Evolutionary conservation across 1,140 invertebrate species (phyloP).

Genomic region (Bombus sibiricus): DNA sequence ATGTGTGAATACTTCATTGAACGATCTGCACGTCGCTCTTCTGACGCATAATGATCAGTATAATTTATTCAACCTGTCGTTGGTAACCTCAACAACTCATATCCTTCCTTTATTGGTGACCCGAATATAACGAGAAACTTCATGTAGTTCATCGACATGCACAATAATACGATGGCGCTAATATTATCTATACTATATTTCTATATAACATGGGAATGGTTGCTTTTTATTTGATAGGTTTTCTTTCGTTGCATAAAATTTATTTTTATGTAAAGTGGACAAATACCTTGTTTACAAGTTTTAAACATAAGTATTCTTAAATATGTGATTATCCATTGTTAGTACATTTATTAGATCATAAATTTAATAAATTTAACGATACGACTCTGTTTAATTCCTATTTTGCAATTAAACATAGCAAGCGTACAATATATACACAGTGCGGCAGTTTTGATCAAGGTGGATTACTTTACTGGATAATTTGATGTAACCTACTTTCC

Average conservation of each 20-base stretch:
- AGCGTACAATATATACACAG: not conserved
- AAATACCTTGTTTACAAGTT: too few relatives aligned
- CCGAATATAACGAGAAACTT: conserved; percentile 47
- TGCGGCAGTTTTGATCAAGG: conserved; percentile 16
- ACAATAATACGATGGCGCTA: not conserved
- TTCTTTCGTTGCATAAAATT: too few relatives aligned
- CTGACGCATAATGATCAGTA: conserved; percentile 56
- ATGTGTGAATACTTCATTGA: conserved; percentile 31
- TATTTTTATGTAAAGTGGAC: too few relatives aligned
- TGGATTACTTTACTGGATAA: conserved; percentile 13
- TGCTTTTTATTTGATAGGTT: too few relatives aligned
- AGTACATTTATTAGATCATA: too few relatives aligned
- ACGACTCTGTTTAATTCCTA: not conserved
- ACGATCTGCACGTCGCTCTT: conserved; percentile 38
- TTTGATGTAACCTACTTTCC: conserved; percentile 20
- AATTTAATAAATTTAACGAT: too few relatives aligned
- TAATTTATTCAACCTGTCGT: conserved; percentile 67
- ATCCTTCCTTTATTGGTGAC: conserved; percentile 66
- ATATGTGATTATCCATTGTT: too few relatives aligned
- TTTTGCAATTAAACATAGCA: not conserved
- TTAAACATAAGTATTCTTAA: too few relatives aligned
- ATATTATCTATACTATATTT: not conserved
- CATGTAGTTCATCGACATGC: conserved; percentile 35
- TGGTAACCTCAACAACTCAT: conserved; percentile 63
- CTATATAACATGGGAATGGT: too few relatives aligned